Conservation (phyloP, 2,797 vertebrate species). For the Dicrostonyx torquatus region DNA sequence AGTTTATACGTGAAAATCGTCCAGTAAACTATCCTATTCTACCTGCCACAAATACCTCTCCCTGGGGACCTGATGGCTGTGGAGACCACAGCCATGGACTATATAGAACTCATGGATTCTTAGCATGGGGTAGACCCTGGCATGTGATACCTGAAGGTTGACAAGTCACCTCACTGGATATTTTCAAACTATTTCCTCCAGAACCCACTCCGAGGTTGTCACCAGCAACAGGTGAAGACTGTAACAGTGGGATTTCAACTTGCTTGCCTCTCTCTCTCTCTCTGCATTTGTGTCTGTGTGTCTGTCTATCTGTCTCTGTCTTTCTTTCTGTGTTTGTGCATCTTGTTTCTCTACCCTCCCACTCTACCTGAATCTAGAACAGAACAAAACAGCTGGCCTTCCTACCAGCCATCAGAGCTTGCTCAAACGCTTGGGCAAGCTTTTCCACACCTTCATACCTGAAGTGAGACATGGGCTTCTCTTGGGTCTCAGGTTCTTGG, state of each 20-base stretch:
- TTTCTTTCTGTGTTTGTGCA: neutral
- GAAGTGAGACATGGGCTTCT: neutral
- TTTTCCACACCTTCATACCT: neutral
- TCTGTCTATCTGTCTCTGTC: neutral
- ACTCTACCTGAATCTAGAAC: neutral
- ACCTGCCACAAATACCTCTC: neutral
- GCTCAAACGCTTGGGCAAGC: neutral
- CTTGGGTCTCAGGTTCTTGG: neutral
- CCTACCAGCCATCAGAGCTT: neutral
- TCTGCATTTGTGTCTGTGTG: neutral
- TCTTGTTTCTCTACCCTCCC: neutral
- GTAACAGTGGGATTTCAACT: neutral
- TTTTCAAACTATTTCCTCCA: constrained; percentile 37
- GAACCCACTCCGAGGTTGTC: neutral
- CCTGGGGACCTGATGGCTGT: neutral
- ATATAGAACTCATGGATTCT: neutral
- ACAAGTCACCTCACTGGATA: neutral
- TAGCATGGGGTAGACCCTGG: neutral
- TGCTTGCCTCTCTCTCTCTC: neutral
- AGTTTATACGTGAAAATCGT: neutral
- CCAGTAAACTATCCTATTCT: neutral
- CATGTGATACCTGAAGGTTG: neutral
- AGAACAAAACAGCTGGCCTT: neutral
- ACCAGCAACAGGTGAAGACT: neutral
- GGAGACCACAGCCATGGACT: neutral